Evolutionary conservation across 2,888 invertebrate species (phyloP).

Genomic region (Leucophenga maculata): DNA sequence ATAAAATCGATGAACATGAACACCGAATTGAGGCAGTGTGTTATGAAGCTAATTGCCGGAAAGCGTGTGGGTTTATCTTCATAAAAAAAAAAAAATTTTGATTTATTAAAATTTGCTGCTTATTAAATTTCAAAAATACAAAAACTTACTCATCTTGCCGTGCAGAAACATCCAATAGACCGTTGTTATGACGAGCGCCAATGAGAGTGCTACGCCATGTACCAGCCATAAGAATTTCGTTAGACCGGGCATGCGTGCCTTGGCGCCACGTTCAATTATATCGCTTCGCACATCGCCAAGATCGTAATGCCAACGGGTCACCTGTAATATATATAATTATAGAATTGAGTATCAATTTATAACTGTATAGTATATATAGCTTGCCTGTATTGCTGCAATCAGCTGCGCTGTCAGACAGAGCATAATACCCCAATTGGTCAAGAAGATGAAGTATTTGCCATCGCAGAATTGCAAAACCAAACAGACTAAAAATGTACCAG

Average conservation of each 20-base stretch:
- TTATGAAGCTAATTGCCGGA: constrained; percentile 79
- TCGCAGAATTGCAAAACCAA: constrained; percentile 56
- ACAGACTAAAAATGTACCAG: constrained; percentile 59
- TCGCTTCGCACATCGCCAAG: constrained; percentile 49
- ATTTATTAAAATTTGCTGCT: constrained; percentile 14
- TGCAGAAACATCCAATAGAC: constrained; percentile 79
- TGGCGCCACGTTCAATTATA: constrained; percentile 51
- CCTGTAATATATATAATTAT: constrained; percentile 26
- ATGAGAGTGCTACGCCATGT: constrained; percentile 78
- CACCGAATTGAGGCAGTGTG: constrained; percentile 83
- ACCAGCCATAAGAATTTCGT: constrained; percentile 80
- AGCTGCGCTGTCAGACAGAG: constrained; percentile 65
- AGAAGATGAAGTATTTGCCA: constrained; percentile 70
- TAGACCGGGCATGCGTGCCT: constrained; percentile 58
- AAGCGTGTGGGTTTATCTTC: constrained; percentile 76
- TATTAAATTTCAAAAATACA: neutral
- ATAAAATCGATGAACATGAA: constrained; percentile 82
- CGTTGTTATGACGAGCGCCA: constrained; percentile 81
- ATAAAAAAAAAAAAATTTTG: neutral
- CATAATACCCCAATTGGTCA: constrained; percentile 71
- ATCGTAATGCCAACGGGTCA: constrained; percentile 69
- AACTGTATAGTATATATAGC: no score
- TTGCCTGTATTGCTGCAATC: constrained; percentile 58
- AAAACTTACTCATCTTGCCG: constrained; percentile 66
- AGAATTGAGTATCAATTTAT: no score